These are phyloP conservation scores for Lithophane semibrunnea DNA, from an alignment of 2,888 invertebrate species.

Conservation along the genomic window DNA sequence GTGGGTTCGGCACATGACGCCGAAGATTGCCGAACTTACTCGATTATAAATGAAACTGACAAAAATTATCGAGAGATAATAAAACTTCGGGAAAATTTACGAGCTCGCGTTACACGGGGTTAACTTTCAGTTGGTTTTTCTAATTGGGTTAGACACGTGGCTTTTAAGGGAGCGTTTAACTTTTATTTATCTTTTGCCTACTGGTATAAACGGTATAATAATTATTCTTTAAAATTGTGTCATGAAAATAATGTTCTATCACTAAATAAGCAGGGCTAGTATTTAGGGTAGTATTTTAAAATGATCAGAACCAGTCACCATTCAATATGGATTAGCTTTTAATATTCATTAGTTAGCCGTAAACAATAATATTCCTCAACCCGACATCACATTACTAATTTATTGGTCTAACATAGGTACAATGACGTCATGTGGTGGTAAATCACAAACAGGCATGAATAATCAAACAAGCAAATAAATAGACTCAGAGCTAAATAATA, in stretches of 20 bases:
- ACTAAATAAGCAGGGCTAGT: no score
- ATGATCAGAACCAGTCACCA: background rate
- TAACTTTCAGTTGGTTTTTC: no score
- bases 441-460: slow-evolving; percentile 14
- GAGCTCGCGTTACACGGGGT: background rate
- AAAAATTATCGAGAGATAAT: slow-evolving; percentile 15
- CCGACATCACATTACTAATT: slow-evolving; percentile 28
- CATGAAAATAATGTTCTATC: background rate
- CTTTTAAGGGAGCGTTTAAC: background rate
- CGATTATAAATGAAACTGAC: background rate
- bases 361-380: slow-evolving; percentile 19
- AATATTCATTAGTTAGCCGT: slow-evolving; percentile 19
- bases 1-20: background rate
- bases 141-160: no score
- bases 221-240: background rate
- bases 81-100: background rate
- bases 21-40: slow-evolving; percentile 4
- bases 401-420: slow-evolving; percentile 2
- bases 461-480: slow-evolving; percentile 1
- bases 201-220: no score
- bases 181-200: background rate
- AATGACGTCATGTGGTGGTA: slow-evolving; percentile 10
- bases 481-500: background rate
- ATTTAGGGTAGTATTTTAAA: background rate
- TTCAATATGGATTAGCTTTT: slow-evolving; percentile 6